Evolutionary conservation across 2,888 invertebrate species (phyloP).

Genomic region (Sabatieria punctata): DNA sequence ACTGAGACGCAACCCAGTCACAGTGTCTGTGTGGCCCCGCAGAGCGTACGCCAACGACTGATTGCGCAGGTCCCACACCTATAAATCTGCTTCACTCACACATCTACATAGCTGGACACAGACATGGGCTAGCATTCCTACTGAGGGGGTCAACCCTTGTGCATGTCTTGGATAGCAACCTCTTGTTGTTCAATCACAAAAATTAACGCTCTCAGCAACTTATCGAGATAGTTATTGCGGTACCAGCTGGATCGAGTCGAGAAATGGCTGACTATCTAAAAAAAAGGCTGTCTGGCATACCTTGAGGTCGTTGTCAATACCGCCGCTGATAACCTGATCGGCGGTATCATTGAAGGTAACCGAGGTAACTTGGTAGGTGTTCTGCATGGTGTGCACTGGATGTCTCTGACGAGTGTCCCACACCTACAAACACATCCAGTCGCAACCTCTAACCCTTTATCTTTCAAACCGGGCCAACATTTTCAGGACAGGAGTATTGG

Average conservation of each 20-base stretch:
- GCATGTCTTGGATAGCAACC: no score
- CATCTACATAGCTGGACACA: neutral
- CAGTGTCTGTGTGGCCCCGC: conserved; percentile 82
- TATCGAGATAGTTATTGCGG: no score
- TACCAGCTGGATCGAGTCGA: no score
- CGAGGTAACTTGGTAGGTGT: conserved; percentile 48
- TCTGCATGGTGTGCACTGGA: conserved; percentile 44
- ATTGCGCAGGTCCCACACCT: conserved; percentile 85
- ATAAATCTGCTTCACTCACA: conserved; percentile 5
- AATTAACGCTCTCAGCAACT: no score
- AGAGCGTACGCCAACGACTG: conserved; percentile 63
- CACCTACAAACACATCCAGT: no score
- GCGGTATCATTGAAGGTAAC: conserved; percentile 87
- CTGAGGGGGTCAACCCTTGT: no score
- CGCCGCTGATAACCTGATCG: conserved; percentile 80
- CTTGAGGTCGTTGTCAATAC: conserved; percentile 91
- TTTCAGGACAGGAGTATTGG: no score
- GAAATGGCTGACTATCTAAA: no score
- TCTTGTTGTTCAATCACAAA: no score
- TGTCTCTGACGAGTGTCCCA: conserved; percentile 76
- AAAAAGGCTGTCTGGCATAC: conserved; percentile 32
- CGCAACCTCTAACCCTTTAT: conserved; percentile 11
- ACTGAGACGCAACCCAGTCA: conserved; percentile 69
- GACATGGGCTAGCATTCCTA: no score
- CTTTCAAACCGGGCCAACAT: neutral